Evolutionary conservation across 2,113 vertebrate genomes (phyloP), one percentile per base, ranked within the genome.

Genomic region (Rhabdomys dilectus): DNA sequence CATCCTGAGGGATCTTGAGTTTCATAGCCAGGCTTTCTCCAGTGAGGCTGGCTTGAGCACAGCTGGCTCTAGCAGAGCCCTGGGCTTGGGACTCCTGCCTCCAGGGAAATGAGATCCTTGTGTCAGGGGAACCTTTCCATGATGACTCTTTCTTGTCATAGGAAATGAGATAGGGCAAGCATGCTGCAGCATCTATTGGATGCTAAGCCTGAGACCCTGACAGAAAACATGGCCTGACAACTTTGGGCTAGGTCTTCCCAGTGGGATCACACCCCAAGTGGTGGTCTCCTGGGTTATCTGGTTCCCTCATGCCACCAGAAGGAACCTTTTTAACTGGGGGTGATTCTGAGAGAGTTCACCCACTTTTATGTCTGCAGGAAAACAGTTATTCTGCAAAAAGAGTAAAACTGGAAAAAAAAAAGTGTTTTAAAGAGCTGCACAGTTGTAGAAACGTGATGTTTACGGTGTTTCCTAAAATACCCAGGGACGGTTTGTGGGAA

Each of bases 401-500:
- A 64, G 72, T 75, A 95, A 97, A 93, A 53, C 26, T 1, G 56
- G 45, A 92, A 51, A 96, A 97, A 77, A 82, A 82, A 53, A 72
- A 72, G 26, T 36, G 94, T 58, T 11, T 56, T 95, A 81, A 70
- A 91, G 88, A 53, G 26, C n/a, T 78, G 78, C 80, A n/a, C 94
- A 78, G 92, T 58, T 81, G 78, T 36, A 66, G 94, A 98, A 93
- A 96, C 29, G 0, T 75, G 72, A 0, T 75, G 72, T 96, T 96
- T 73, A 0, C 75, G 68, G 0, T 75, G 70, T 97, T 96, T 76
- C 95, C 97, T 91, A 93, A 96, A 96, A 97, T 96, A 94, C 93
- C 95, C 72, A 45, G 87, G 96, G 94, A 97, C 96, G 90, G 97
- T 76, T 85, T 92, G 84, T 87, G 34, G 94, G 97, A 93, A 95